Base-by-base conservation (phyloP, 2,888 invertebrate species). In the Ophioninae sp. region DNA sequence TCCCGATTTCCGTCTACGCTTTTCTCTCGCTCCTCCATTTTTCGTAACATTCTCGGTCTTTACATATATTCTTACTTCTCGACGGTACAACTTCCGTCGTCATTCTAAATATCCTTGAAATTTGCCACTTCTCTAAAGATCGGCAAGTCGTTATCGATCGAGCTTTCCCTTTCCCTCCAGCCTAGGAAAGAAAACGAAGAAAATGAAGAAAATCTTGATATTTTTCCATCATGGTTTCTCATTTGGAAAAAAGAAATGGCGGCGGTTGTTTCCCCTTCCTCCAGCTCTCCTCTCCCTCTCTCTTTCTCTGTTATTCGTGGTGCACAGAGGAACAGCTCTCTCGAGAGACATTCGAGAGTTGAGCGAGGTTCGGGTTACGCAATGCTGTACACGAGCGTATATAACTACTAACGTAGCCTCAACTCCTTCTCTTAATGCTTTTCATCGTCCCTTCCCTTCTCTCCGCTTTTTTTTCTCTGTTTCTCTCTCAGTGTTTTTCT, bases 341-440 rank as follows among this genome's bases (percentile, higher is more conserved):
- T 67, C 71, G 58, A 64, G 30, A 23, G 74, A 79, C 73, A 68
- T 61, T 79, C 58, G 71, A 76, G 81, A 73, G 85, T 86, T 82
- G 84, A 82, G 85, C 83, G 86, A 86, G 85, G 86, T 87, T 87
- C 85, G 85, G 85, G 85, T 86, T 86, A 86, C 86, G 86, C 86
- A 86, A 86, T 82, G 59, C 74, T 64, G 84, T 63, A 44, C 9
- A 83, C 82, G 78, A 81, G 77, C 51, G 44, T 73, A 79, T 71
- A 74, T 65, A 77, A 76, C 82, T 67, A 79, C 79, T 81, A 84
- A 80, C 81, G 79, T 79, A 69, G 83, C 82, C 74, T 79, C 85
- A 67, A 72, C 85, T 76, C 71, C 81, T 67, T 73, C 80, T 82
- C 76, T 81, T 77, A 39, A n/a, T 51, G 51, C 67, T 72, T 79